phyloP scores from a whole-genome alignment of 1,140 invertebrate species.

The Holotrichia oblita region DNA sequence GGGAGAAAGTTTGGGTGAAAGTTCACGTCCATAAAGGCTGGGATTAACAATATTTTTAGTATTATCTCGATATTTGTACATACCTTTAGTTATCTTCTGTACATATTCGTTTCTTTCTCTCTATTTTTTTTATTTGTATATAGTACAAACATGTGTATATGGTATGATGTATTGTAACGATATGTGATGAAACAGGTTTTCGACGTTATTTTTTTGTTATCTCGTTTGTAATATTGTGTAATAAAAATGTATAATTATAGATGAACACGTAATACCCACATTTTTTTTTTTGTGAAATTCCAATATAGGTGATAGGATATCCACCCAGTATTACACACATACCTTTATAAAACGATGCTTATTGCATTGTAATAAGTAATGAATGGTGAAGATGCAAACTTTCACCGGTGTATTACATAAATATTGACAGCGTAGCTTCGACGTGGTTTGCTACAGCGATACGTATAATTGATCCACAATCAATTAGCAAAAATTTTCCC shows the following conservation, averaged over 20 bases:
- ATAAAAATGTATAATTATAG: not conserved
- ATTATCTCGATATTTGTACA: not conserved
- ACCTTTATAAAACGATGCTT: not conserved
- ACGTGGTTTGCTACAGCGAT: not conserved
- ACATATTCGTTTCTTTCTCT: not conserved
- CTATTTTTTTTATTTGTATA: not conserved
- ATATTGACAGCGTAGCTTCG: not conserved
- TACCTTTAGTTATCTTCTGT: not conserved
- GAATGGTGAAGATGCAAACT: not conserved
- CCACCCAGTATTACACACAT: not conserved
- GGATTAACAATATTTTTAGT: constrained; percentile 67
- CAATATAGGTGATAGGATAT: not conserved
- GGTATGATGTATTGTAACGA: not conserved
- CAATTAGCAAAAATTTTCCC: not conserved
- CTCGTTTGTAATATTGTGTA: constrained; percentile 6
- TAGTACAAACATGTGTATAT: constrained; percentile 2
- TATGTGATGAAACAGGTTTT: not conserved
- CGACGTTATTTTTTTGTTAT: not conserved
- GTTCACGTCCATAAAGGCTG: constrained; percentile 70
- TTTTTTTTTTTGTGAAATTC: too few relatives aligned
- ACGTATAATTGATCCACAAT: not conserved
- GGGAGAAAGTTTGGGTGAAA: constrained; percentile 74
- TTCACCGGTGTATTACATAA: not conserved
- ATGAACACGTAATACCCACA: too few relatives aligned
- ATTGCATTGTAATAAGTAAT: not conserved